Percentiles rank a stretch among this genome's conserved stretches.
Evolutionary conservation across 1,140 invertebrate genomes (phyloP).

Genomic region (Nephila pilipes): DNA sequence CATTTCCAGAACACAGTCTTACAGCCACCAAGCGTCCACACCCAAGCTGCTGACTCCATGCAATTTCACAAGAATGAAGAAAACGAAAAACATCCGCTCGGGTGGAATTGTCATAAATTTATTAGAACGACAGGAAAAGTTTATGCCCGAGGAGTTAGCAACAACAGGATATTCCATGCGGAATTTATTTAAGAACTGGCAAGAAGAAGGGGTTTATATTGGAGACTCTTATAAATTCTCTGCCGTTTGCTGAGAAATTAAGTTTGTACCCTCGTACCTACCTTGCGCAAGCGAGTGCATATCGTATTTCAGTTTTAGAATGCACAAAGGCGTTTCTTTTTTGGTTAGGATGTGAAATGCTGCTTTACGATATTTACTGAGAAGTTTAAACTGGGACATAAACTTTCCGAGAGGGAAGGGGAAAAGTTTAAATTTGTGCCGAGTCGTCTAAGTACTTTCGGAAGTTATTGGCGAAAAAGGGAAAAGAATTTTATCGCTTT

Average conservation of each 20-base stretch:
- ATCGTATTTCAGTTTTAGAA: slow-evolving; percentile 1
- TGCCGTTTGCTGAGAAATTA: neutral
- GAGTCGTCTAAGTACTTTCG: neutral
- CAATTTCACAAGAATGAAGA: neutral
- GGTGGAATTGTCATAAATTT: slow-evolving; percentile 5
- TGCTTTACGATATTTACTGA: neutral
- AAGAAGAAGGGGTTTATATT: neutral
- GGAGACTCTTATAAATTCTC: neutral
- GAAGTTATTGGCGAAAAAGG: neutral
- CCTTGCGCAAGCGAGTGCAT: neutral
- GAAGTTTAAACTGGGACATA: neutral
- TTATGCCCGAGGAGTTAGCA: neutral
- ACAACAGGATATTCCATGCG: neutral
- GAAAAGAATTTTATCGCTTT: neutral
- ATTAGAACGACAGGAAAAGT: slow-evolving; percentile 10
- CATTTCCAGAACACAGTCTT: too few relatives aligned
- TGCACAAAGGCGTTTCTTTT: neutral
- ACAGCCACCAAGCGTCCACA: neutral
- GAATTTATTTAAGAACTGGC: neutral
- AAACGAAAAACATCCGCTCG: neutral
- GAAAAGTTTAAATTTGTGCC: neutral
- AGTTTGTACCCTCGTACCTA: neutral
- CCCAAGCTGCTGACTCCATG: neutral
- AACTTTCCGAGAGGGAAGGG: neutral
- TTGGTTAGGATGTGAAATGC: neutral